Conservation (phyloP, 2,888 invertebrate genomes). For the Amphipoea oculea region DNA sequence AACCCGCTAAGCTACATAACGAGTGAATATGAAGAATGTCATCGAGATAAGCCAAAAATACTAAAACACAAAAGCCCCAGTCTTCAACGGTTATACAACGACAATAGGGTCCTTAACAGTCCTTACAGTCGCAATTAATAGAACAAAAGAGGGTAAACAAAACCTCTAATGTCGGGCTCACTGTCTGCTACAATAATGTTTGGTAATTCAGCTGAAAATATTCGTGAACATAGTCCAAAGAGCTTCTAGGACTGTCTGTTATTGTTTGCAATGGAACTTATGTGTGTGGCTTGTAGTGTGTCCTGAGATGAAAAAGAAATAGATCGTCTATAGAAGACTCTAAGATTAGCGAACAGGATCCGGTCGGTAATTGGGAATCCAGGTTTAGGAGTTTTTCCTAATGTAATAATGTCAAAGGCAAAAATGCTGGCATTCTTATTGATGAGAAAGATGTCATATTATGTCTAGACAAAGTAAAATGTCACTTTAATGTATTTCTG, state of each 20-base stretch:
- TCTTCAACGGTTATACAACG: conserved; percentile 58
- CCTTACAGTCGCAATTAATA: conserved; percentile 79
- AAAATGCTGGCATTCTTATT: not conserved
- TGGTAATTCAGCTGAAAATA: conserved; percentile 68
- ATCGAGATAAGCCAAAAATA: conserved; percentile 68
- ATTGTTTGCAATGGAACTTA: conserved; percentile 34
- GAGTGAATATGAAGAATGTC: conserved; percentile 58
- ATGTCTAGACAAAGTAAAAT: conserved; percentile 27
- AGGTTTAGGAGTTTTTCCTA: not conserved
- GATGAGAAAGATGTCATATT: not conserved
- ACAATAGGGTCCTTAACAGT: conserved; percentile 61
- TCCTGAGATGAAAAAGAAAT: not conserved
- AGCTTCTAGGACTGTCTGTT: conserved; percentile 35
- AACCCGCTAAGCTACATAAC: conserved; percentile 24
- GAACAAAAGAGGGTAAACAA: conserved; percentile 75
- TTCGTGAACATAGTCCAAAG: conserved; percentile 46
- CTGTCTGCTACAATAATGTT: conserved; percentile 72
- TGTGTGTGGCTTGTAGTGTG: not conserved
- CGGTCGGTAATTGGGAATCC: not conserved
- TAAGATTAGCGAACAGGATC: not conserved
- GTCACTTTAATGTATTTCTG: not conserved
- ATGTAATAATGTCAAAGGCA: not conserved
- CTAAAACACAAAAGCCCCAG: conserved; percentile 68
- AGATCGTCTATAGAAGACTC: not conserved
- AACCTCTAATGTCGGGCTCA: conserved; percentile 74